A percentile compares a stretch with the other conserved stretches of the same genome.
These are phyloP conservation scores for Diloba caeruleocephala DNA, from an alignment of 2,888 invertebrate genomes.

Conservation along the genomic window DNA sequence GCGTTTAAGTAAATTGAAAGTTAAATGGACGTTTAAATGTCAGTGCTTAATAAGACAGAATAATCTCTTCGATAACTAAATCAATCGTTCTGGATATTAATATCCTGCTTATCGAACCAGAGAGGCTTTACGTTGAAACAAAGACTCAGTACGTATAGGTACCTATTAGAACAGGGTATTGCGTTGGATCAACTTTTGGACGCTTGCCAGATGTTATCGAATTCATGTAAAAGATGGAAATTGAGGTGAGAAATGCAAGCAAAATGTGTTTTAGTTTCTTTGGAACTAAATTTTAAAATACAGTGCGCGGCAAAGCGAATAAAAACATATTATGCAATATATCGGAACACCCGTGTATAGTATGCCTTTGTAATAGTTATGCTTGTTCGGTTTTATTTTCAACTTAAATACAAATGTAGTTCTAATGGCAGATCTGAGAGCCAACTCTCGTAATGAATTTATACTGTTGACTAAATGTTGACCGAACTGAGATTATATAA, in stretches of 20 bases:
- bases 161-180: conserved; percentile 53
- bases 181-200: conserved; percentile 65
- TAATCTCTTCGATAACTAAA: neutral
- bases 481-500: too few relatives aligned
- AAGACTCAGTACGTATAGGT: conserved; percentile 49
- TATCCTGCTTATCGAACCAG: conserved; percentile 5
- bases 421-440: too few relatives aligned
- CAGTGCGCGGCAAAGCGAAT: conserved; percentile 11
- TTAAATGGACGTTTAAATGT: conserved; percentile 29
- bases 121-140: conserved; percentile 48
- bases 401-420: too few relatives aligned
- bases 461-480: too few relatives aligned
- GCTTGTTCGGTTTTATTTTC: too few relatives aligned
- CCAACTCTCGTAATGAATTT: too few relatives aligned
- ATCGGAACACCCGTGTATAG: neutral
- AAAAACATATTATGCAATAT: conserved; percentile 6
- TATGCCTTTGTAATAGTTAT: neutral
- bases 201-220: conserved; percentile 78
- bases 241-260: conserved; percentile 75
- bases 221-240: conserved; percentile 81
- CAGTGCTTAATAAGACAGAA: conserved; percentile 14
- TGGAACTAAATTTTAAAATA: conserved; percentile 49
- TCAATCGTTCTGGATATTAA: conserved; percentile 7
- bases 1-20: conserved; percentile 33
- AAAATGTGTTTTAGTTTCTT: conserved; percentile 36